Base-by-base conservation (phyloP, 64 coral and sea anemone genomes). In the Dendrophyllia cribrosa region DNA sequence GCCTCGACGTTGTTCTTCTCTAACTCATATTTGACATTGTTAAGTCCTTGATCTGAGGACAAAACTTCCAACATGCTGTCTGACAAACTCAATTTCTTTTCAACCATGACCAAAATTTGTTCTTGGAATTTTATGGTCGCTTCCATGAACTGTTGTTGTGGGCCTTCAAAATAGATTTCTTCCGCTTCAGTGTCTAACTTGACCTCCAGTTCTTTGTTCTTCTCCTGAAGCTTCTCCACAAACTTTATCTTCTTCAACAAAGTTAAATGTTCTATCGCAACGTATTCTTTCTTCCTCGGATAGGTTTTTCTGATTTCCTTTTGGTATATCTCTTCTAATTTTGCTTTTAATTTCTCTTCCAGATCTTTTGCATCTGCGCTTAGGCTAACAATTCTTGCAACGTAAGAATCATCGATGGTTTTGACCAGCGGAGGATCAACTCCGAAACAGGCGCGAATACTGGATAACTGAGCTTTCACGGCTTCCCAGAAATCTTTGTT, bases 251-350 rank as follows among this genome's bases (percentile, higher is more conserved):
- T 64, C 61, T 64, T 19, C 61, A 20, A 20, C 17, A 64, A 64
- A 15, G 61, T 64, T 64, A 56, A 64, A 48, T 63, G 44, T 75
- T 94, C 68, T 75, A 89, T 9, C 2, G 78, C 44, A 84, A 89
- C 45, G 14, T 64, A 24, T 53, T 82, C 67, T 66, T 9, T 83
- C 20, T 23, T 82, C 62, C 69, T 74, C 22, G 63, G 25, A 8
- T 88, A 77, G 0, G 86, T 83, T 66, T 94, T 94, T 73, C 25
- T 89, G 66, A 16, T 81, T 23, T 94, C 92, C 63, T 89, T 66
- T 3, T 44, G 80, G 9, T 84, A 84, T 66, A 67, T 84, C 44
- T 84, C 80, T 13, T 84, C 62, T 21, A 84, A 23, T 51, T 84
- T 84, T 15, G 62, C 17, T 14, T 66, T 68, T 12, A 84, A 10